Evolutionary conservation across 2,113 vertebrate species (phyloP), one percentile per base, ranked within the genome.

Genomic region (Opisthocomus hoazin): DNA sequence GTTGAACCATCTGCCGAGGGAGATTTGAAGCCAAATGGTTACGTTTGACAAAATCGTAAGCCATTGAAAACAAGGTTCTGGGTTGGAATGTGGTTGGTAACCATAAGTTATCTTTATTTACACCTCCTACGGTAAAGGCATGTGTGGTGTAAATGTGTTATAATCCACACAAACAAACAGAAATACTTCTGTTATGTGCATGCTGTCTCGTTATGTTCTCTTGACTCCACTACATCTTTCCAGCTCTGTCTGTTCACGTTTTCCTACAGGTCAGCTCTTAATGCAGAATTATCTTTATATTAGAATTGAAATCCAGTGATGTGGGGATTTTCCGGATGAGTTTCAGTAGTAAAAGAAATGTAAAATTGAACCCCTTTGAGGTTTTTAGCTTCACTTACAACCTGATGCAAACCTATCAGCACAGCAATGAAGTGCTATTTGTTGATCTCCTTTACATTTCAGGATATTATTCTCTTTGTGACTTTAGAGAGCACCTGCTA

Each of bases 401-500:
- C 64, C 45, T 68, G 54, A 26, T 60, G 51, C 46, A 84, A 78
- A 58, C 23, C 8, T 53, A 1, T 50, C n/a, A 17, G 1, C 46
- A 11, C 53, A 69, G 60, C 50, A 63, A 20, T 53, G 39, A 64
- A 73, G 23, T 29, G 41, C 45, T 76, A 29, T 53, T 84, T 34
- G 51, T 91, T 82, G 43, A 83, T 88, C 84, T 93, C 46, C 80
- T 37, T 83, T 87, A 69, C 48, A 88, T 92, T 96, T 93, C 84
- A 92, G 88, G 73, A 87, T 94, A 80, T 66, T 37, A 92, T 96
- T 95, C 86, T 89, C 84, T 21, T 77, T n/a, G n/a, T n/a, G n/a
- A n/a, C 64, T 97, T 86, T 91, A 94, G 65, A 91, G 89, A 95
- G 70, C 89, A 85, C 85, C 90, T 97, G 94, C 89, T 87, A 41